Base-by-base conservation (phyloP, 2,797 vertebrate genomes). In the Pipistrellus nathusii region DNA sequence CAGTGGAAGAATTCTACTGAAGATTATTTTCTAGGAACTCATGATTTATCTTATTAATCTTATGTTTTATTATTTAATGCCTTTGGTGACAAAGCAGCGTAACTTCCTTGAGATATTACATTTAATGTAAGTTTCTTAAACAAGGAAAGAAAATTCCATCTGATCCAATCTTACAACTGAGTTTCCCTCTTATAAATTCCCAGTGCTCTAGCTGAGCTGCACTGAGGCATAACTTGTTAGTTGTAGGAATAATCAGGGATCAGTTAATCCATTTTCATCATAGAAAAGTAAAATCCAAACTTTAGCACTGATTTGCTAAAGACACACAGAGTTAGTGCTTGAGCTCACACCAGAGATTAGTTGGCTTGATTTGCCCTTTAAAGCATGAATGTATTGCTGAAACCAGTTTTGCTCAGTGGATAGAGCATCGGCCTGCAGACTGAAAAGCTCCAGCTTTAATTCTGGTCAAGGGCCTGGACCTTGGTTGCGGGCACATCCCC, bases 41-140 rank as follows among this genome's bases (percentile, higher is more conserved):
- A 44, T 90, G 62, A 94, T 90, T 94, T 85, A 87, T 77, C 18
- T 73, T 68, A 27, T 80, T 93, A 88, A 64, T 64, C 17, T 73
- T 51, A 38, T 44, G n/a, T 76, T 78, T 85, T 72, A 72, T 68
- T 93, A 78, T 25, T 68, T 71, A 46, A 76, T 85, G 18, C 41
- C n/a, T 94, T 94, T 46, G 9, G 14, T 77, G 62, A 81, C 59
- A 81, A 81, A 69, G 21, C 27, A 93, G 21, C 46, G 71, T 72
- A 41, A 62, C 18, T 77, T 85, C 11, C 51, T 75, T n/a, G 53
- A 72, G 90, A 85, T 27, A 51, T 55, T 90, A 48, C 71, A 57
- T 44, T 75, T 75, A 75, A 69, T 85, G 12, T 48, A 87, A 48
- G 30, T 8, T 66, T 66, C 27, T 91, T 77, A 82, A 91, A 35